These are phyloP conservation scores for Nothocercus nigrocapillus DNA, from an alignment of 2,113 vertebrate genomes.

Conservation along the genomic window DNA sequence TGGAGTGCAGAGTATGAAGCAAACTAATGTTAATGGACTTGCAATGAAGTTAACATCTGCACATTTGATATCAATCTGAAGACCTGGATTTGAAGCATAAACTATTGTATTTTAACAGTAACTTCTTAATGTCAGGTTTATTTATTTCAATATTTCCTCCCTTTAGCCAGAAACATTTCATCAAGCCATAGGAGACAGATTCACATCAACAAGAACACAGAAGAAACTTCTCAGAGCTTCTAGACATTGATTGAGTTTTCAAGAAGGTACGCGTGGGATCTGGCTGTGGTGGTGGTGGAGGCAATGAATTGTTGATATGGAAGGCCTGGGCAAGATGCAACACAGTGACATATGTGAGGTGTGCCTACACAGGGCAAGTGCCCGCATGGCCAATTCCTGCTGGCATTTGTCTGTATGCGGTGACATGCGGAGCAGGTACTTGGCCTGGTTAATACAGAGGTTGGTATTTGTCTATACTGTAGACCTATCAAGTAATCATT, in stretches of 20 bases:
- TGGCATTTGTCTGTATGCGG: rapidly evolving
- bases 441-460: not conserved
- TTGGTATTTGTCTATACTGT: not conserved
- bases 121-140: not conserved
- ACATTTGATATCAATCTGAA: not conserved
- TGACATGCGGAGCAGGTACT: not conserved
- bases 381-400: not conserved
- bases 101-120: not conserved
- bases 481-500: no score
- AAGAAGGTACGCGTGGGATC: not conserved
- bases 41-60: not conserved
- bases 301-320: not conserved
- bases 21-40: not conserved
- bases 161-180: constrained; percentile 80
- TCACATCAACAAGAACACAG: constrained; percentile 63
- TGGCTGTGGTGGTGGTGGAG: not conserved
- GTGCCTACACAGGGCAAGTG: not conserved
- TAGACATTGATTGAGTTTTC: constrained; percentile 85
- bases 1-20: not conserved
- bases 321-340: not conserved
- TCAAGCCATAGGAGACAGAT: constrained; percentile 81
- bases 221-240: constrained; percentile 74
- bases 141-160: not conserved
- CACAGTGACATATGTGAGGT: not conserved
- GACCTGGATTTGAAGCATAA: not conserved